Conservation (phyloP, 1,140 invertebrate genomes). For the Drosophila obscura region DNA sequence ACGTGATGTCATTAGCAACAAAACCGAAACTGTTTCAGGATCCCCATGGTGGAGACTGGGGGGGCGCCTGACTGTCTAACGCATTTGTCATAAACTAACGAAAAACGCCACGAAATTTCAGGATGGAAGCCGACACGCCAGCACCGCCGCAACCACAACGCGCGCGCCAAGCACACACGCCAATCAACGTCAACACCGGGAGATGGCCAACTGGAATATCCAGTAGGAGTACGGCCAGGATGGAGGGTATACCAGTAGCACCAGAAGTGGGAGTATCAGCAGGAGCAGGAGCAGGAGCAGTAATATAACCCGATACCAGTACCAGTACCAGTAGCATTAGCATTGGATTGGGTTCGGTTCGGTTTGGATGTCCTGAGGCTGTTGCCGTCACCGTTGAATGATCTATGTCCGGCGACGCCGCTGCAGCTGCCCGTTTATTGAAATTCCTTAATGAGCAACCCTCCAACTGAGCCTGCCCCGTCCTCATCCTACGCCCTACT, state of each 20-base stretch:
- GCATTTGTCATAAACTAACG: constrained; percentile 78
- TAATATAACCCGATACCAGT: constrained; percentile 37
- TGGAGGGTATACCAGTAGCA: background rate
- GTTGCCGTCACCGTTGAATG: constrained; percentile 34
- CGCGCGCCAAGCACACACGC: constrained; percentile 62
- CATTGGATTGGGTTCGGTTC: constrained; percentile 5
- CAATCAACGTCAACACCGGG: constrained; percentile 68
- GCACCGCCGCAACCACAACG: constrained; percentile 66
- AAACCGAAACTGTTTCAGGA: constrained; percentile 22
- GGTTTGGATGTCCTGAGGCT: constrained; percentile 12
- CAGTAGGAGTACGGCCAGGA: no score
- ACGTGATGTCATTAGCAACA: constrained; percentile 78
- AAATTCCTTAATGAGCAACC: constrained; percentile 79
- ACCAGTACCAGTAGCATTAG: constrained; percentile 36
- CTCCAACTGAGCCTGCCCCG: constrained; percentile 25
- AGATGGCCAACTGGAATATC: constrained; percentile 35
- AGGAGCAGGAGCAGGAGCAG: background rate
- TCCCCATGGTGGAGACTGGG: background rate
- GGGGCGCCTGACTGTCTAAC: constrained; percentile 31
- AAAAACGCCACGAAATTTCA: constrained; percentile 60
- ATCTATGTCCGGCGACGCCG: constrained; percentile 53
- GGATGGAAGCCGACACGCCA: constrained; percentile 31
- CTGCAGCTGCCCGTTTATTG: constrained; percentile 62
- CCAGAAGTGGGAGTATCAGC: background rate
- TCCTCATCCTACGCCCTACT: no score